Conservation (phyloP, 2,797 vertebrate genomes). For the Spizella passerina region DNA sequence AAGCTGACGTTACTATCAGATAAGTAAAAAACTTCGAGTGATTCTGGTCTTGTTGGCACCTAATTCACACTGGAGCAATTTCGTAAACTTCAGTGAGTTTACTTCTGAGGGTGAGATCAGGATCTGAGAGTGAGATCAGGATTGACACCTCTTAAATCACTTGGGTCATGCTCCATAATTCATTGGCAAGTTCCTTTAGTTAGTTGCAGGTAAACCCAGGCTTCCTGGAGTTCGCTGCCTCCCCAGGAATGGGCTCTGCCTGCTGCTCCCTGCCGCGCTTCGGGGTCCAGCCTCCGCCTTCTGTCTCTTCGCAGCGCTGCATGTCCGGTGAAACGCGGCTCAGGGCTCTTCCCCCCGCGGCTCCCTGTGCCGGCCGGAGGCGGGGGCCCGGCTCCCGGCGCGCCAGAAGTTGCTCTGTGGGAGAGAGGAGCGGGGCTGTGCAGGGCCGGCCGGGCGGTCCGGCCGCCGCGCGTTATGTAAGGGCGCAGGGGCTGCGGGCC, state of each 20-base stretch:
- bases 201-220: constrained; percentile 41
- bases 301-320: background rate
- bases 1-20: background rate
- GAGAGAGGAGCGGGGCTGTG: background rate
- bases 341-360: background rate
- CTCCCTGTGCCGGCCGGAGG: background rate
- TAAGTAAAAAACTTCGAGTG: background rate
- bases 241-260: background rate
- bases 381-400: background rate
- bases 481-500: constrained; percentile 58
- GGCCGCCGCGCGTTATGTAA: constrained; percentile 70
- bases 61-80: background rate
- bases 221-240: background rate
- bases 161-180: background rate
- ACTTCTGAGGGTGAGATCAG: background rate
- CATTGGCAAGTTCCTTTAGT: constrained; percentile 36
- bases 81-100: background rate
- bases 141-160: background rate
- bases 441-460: background rate
- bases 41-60: background rate
- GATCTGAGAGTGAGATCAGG: background rate
- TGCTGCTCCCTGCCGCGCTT: background rate
- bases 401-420: background rate
- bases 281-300: background rate
- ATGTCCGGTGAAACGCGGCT: background rate